Evolutionary conservation across 2,797 vertebrate species (phyloP), one percentile per base, ranked within the genome.

Genomic region (Enteromius anoplus): DNA sequence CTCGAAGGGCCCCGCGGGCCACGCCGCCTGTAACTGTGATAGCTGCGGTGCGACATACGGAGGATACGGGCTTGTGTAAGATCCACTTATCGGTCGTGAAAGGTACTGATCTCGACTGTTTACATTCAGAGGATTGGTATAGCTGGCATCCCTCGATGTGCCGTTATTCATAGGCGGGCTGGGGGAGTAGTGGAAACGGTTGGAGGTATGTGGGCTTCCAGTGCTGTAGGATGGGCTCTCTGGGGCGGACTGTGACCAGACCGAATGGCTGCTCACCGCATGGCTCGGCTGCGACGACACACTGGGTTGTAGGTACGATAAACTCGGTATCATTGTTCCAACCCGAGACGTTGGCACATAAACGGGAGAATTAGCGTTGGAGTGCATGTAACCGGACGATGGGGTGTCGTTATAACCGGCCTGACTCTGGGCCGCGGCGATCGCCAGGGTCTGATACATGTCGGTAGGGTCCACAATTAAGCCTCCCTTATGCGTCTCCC

Each of bases 381-480:
- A 97, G 95, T 98, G 97, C 95, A 98, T 97, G 90, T 98, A 99
- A 89, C 96, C 92, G 15, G 95, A 93, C 11, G 95, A 91, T 72
- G 96, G 94, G 80, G 96, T 94, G 89, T 98, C 97, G 88, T 97
- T 83, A 62, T 78, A 98, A 88, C 95, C 95, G 86, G 94, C 92
- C 73, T 97, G 96, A 87, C 96, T 96, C 88, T 97, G 97, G 84
- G 96, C 94, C 26, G 96, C 96, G 75, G 96, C 96, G 87, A 97
- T 96, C 87, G 97, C 96, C 88, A 98, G 93, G 85, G 97, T 97
- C 90, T 97, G 97, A 91, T 98, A 99, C 98, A 99, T 98, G 92
- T 98, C 97, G 88, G 94, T 94, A 90, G 84, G 95, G 90, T 96
- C 94, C 88, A 96, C 94, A 89, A 97, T 93, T 85, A 97, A 89